Conservation (phyloP, 37 sponge, comb jelly and placozoan species). For the Beroe ovata region DNA sequence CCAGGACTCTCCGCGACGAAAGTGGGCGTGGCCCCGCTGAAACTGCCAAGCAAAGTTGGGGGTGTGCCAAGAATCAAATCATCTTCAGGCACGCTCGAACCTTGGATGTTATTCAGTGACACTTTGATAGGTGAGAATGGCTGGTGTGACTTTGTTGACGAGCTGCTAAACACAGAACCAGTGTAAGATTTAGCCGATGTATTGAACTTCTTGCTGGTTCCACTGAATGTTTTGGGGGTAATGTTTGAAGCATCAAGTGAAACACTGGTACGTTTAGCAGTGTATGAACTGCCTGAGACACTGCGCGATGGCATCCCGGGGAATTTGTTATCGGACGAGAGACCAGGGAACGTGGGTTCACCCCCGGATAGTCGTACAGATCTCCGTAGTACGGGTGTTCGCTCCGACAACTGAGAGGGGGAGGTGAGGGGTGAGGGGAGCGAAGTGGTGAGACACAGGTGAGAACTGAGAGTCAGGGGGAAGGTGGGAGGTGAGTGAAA, state of each 20-base stretch:
- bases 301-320: background rate
- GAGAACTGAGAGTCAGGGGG: no score
- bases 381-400: conserved; percentile 8
- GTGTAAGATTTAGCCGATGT: background rate
- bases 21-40: background rate
- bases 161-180: background rate
- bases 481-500: no score
- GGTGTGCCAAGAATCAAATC: background rate
- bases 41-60: background rate
- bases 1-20: background rate
- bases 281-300: conserved; percentile 15
- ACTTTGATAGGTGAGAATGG: conserved; percentile 63
- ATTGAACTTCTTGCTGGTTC: background rate
- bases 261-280: conserved; percentile 10
- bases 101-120: conserved; percentile 1
- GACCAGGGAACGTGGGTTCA: background rate
- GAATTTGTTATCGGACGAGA: background rate
- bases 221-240: conserved; percentile 54
- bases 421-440: background rate
- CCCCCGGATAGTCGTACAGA: conserved; percentile 23
- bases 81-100: background rate
- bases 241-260: conserved; percentile 24
- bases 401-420: background rate
- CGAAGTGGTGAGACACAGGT: no score
- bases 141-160: background rate